Percentiles rank a stretch among this genome's conserved stretches.
Conservation (phyloP, 1,140 invertebrate species). For the Paramacrobiotus metropolitanus region DNA sequence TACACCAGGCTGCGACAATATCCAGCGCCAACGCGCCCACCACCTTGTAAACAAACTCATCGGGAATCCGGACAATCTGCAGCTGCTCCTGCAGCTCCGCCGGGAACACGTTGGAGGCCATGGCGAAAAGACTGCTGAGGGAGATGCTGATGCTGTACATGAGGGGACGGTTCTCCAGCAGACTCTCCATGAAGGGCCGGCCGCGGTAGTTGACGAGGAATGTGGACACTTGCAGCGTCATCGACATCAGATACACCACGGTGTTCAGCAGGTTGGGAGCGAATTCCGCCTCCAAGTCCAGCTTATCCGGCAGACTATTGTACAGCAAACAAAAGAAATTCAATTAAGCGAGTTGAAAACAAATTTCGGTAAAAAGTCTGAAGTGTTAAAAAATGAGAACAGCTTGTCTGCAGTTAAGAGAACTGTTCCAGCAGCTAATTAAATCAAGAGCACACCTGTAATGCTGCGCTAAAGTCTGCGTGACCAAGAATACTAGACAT, state of each 20-base stretch:
- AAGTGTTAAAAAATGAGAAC: conserved; percentile 6
- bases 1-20: conserved; percentile 17
- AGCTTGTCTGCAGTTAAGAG: background rate
- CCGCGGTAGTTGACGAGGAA: conserved; percentile 99
- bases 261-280: conserved; percentile 82
- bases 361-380: conserved; percentile 1
- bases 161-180: conserved; percentile 68
- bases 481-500: conserved; percentile 65
- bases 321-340: conserved; percentile 10
- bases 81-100: conserved; percentile 46
- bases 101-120: conserved; percentile 49
- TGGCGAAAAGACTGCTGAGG: conserved; percentile 39
- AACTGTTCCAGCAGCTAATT: background rate
- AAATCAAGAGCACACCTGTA: conserved; percentile 1
- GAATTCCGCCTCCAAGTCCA: conserved; percentile 63
- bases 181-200: conserved; percentile 90
- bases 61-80: conserved; percentile 40
- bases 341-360: background rate
- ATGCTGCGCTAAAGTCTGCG: conserved; percentile 6
- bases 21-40: conserved; percentile 15
- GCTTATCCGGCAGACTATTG: conserved; percentile 17
- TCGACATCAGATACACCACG: conserved; percentile 91
- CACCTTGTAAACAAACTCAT: conserved; percentile 9
- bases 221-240: conserved; percentile 85
- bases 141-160: conserved; percentile 63